These are phyloP conservation scores for Gila orcuttii DNA, from an alignment of 2,113 vertebrate species.

Conservation along the genomic window DNA sequence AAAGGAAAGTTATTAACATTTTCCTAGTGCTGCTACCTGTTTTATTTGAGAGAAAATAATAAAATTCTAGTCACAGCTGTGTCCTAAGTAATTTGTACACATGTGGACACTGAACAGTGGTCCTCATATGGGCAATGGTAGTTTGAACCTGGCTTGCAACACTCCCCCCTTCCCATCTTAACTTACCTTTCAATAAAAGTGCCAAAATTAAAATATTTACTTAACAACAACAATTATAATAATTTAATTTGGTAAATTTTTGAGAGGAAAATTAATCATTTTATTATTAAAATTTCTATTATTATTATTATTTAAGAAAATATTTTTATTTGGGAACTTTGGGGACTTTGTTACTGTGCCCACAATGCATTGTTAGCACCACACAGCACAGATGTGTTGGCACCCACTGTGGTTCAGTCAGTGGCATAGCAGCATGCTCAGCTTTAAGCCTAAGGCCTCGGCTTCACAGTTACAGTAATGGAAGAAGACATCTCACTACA, in stretches of 20 bases:
- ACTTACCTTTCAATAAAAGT: neutral
- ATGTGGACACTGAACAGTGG: neutral
- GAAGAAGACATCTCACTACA: slow-evolving; percentile 52
- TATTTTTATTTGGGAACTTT: neutral
- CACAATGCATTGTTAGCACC: slow-evolving; percentile 28
- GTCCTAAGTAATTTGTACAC: neutral
- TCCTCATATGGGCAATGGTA: neutral
- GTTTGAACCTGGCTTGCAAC: neutral
- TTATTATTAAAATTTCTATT: neutral
- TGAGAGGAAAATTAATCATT: neutral
- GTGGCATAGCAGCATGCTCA: slow-evolving; percentile 27
- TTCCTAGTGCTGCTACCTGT: neutral
- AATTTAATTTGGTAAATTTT: neutral
- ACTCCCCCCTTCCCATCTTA: neutral
- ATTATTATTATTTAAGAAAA: neutral
- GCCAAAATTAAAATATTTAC: neutral
- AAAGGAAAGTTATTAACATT: slow-evolving; percentile 41
- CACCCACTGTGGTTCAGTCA: slow-evolving; percentile 41
- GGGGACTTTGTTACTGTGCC: neutral
- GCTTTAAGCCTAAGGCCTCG: slow-evolving; percentile 45
- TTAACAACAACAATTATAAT: too few relatives aligned
- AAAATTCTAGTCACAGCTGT: neutral
- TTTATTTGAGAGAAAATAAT: neutral
- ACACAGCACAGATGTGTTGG: slow-evolving; percentile 33
- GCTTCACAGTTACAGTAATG: slow-evolving; percentile 49